Evolutionary conservation across 2,888 invertebrate genomes (phyloP).

Genomic region (Platycheirus rosarum): DNA sequence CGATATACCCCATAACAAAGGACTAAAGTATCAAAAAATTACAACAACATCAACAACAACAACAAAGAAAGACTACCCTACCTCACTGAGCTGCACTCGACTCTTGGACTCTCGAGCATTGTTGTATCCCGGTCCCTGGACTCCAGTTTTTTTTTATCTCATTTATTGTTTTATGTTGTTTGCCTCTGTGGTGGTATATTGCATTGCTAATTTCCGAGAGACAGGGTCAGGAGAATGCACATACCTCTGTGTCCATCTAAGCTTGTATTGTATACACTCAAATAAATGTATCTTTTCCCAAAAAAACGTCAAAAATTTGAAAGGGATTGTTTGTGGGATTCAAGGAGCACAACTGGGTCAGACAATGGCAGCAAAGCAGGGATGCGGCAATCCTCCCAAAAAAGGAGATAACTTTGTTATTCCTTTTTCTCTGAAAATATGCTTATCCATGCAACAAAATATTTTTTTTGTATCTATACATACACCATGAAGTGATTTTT

Average conservation of each 20-base stretch:
- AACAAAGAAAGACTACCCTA: not conserved
- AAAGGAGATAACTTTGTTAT: constrained; percentile 59
- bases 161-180: constrained; percentile 63
- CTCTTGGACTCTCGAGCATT: constrained; percentile 10
- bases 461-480: not conserved
- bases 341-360: constrained; percentile 60
- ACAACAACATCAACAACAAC: not conserved
- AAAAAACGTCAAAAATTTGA: constrained; percentile 19
- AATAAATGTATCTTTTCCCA: not conserved
- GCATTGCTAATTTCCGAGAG: constrained; percentile 66
- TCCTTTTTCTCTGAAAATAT: constrained; percentile 34
- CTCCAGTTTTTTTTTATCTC: constrained; percentile 35
- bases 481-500: constrained; percentile 9
- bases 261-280: not conserved
- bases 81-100: not conserved
- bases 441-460: constrained; percentile 58
- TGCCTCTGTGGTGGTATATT: constrained; percentile 51
- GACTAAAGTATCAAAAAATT: not conserved
- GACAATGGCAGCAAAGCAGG: constrained; percentile 10
- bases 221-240: constrained; percentile 58
- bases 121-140: constrained; percentile 4
- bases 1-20: constrained; percentile 38
- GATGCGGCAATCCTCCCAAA: not conserved
- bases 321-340: constrained; percentile 26
- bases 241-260: constrained; percentile 49